Conservation (phyloP, 1,140 invertebrate genomes). For the Lethocerus indicus region DNA sequence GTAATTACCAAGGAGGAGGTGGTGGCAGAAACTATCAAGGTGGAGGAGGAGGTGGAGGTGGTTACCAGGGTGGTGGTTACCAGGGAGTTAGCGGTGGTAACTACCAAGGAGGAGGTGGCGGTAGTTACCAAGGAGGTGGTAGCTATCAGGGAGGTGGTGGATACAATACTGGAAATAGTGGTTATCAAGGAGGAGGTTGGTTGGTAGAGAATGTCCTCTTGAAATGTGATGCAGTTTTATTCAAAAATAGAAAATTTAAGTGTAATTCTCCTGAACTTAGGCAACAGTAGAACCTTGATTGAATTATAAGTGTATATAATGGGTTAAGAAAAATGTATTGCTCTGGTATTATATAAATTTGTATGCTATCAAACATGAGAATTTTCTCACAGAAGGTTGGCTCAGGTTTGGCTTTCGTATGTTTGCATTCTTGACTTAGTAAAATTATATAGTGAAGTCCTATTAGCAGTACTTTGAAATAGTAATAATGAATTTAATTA, state of each 20-base stretch:
- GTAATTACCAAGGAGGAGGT: slow-evolving; percentile 10
- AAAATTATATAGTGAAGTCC: too few relatives aligned
- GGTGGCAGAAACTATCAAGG: slow-evolving; percentile 7
- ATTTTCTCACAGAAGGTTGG: too few relatives aligned
- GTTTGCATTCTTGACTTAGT: too few relatives aligned
- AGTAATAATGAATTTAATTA: too few relatives aligned
- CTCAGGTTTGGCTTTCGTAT: too few relatives aligned
- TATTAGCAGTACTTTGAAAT: too few relatives aligned
- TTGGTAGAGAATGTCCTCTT: neutral
- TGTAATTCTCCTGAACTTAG: neutral
- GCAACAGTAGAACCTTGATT: neutral
- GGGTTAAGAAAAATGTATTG: too few relatives aligned
- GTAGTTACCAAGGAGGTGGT: slow-evolving; percentile 9
- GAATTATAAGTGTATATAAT: neutral
- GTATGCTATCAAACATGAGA: too few relatives aligned
- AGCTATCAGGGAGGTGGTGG: slow-evolving; percentile 6
- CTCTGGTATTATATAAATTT: too few relatives aligned
- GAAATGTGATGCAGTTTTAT: too few relatives aligned
- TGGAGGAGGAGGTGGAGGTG: slow-evolving; percentile 17
- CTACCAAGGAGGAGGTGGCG: slow-evolving; percentile 3
- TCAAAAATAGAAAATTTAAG: too few relatives aligned
- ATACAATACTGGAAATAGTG: slow-evolving; percentile 12
- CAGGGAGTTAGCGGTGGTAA: slow-evolving; percentile 9
- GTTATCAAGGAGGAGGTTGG: slow-evolving; percentile 5
- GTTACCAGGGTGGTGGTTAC: slow-evolving; percentile 13